These are phyloP conservation scores for Aphelinus certus DNA, from an alignment of 1,140 invertebrate genomes.

Conservation along the genomic window DNA sequence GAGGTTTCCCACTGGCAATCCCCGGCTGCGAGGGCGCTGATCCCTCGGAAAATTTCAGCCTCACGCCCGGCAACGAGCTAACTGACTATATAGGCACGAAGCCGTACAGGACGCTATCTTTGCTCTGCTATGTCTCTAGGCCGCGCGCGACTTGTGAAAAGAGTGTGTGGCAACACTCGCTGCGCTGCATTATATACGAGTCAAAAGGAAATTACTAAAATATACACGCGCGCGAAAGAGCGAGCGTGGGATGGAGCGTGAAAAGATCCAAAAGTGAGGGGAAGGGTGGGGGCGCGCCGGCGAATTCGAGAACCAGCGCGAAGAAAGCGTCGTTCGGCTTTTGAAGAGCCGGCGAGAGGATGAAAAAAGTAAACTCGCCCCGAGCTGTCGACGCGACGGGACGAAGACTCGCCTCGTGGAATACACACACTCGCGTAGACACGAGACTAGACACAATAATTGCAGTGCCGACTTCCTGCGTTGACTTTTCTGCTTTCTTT, in stretches of 20 bases:
- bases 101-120: too few relatives aligned
- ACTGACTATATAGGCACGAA: too few relatives aligned
- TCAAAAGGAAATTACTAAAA: too few relatives aligned
- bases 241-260: background rate
- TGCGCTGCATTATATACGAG: too few relatives aligned
- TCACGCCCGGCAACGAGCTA: background rate
- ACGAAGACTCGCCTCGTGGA: background rate
- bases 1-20: conserved; percentile 5
- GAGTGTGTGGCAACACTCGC: too few relatives aligned
- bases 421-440: too few relatives aligned
- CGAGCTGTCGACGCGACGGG: background rate
- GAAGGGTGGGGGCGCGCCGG: background rate
- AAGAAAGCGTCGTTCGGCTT: conserved; percentile 20
- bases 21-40: too few relatives aligned
- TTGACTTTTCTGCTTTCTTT: background rate
- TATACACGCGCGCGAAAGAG: background rate
- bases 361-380: conserved; percentile 8
- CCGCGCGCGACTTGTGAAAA: too few relatives aligned
- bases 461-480: too few relatives aligned
- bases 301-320: background rate
- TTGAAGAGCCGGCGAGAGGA: background rate
- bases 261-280: background rate
- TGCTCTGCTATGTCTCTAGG: too few relatives aligned
- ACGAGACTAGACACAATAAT: too few relatives aligned
- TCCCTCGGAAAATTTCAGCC: too few relatives aligned